Base-by-base conservation (phyloP, 2,888 invertebrate species). In the Neria commutata region DNA sequence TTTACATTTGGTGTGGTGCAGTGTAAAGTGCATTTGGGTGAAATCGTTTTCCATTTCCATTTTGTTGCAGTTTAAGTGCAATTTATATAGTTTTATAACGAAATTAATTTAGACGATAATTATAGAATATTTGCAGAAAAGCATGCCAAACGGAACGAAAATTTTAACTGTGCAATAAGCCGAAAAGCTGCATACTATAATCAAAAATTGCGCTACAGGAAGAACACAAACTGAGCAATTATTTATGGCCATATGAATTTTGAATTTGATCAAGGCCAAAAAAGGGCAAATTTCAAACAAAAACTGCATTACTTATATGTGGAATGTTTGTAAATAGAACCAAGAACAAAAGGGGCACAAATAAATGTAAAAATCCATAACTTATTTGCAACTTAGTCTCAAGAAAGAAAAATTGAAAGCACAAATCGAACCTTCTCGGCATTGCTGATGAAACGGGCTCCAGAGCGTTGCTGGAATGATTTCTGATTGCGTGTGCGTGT, bases 401-500 rank as follows among this genome's bases (percentile, higher is more conserved):
- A 33, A 19, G 4, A 37, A 45, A 19, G 4, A 26, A 26, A 26
- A 45, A 50, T 45, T 55, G 60, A 48, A 49, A 63, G 62, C 60
- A 66, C 67, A 69, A 71, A 67, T 76, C 80, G 77, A 80, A 81
- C 81, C 81, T 81, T 81, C 74, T 77, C 61, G 73, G 70, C 69
- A 76, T 75, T 70, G 77, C 73, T 75, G 73, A 75, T 68, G 75
- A 73, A 74, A 76, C 76, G 71, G 73, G 68, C 67, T 77, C 78
- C 77, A 80, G 79, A 72, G 75, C 74, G 69, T 72, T 74, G 80
- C 81, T 81, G 81, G 75, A 81, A 77, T 74, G 72, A 70, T 74
- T 72, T 69, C 76, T n/a, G n/a, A 64, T 70, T 69, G 62, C 54
- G 55, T 61, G 25, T 26, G 50, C 58, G 57, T 60, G 56, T 58